phyloP scores from a whole-genome alignment of 2,888 invertebrate genomes.

The Scaptomyza parva region DNA sequence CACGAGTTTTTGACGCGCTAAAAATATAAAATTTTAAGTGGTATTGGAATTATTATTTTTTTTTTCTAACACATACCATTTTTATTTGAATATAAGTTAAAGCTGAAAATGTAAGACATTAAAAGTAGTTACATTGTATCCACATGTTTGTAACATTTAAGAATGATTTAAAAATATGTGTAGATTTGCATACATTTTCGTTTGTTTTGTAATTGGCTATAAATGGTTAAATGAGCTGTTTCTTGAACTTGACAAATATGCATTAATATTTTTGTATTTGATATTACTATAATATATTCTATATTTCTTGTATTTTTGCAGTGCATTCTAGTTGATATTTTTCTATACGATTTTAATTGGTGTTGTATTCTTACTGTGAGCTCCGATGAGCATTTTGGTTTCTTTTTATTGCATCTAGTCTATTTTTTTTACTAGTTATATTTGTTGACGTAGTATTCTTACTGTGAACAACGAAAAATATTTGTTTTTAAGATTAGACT shows the following conservation, averaged over 20 bases:
- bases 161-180: constrained; percentile 61
- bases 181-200: constrained; percentile 72
- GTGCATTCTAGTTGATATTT: constrained; percentile 34
- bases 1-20: constrained; percentile 44
- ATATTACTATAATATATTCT: constrained; percentile 37
- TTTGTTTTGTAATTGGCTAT: constrained; percentile 30
- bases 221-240: constrained; percentile 34
- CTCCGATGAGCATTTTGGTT: constrained; percentile 48
- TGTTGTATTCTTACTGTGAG: constrained; percentile 78
- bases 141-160: constrained; percentile 67
- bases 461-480: constrained; percentile 71
- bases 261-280: constrained; percentile 27
- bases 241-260: constrained; percentile 39
- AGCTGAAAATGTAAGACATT: constrained; percentile 77
- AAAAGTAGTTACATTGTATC: constrained; percentile 70
- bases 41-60: background rate
- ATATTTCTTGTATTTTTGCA: constrained; percentile 1
- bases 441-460: constrained; percentile 67
- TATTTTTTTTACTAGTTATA: too few relatives aligned
- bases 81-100: constrained; percentile 75
- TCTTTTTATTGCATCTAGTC: too few relatives aligned
- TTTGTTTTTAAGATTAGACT: constrained; percentile 37
- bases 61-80: constrained; percentile 71
- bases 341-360: constrained; percentile 28
- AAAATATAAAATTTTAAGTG: constrained; percentile 3